phyloP scores from a whole-genome alignment of 2,113 vertebrate genomes.

The Rhinoptilus africanus region DNA sequence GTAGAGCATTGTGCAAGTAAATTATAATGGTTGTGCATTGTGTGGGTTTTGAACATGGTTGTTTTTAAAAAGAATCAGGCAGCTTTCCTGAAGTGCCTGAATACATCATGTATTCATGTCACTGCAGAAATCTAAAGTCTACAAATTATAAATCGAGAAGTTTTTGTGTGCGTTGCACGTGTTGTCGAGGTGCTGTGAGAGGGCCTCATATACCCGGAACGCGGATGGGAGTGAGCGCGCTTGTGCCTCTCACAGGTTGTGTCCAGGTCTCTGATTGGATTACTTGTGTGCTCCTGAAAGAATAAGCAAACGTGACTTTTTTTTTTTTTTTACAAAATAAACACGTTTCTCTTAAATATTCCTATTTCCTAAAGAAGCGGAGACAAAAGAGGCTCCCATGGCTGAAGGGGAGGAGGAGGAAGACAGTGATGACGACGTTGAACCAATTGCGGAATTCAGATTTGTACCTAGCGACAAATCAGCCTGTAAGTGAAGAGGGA shows the following conservation, averaged over 20 bases:
- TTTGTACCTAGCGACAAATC: constrained; percentile 91
- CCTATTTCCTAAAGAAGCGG: constrained; percentile 66
- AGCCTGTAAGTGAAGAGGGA: constrained; percentile 80
- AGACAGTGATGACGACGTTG: constrained; percentile 75
- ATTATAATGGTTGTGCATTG: rapidly evolving
- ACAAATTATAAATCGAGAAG: background rate
- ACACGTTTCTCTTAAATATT: background rate
- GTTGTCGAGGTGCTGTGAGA: background rate
- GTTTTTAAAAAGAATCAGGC: background rate
- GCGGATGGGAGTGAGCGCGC: background rate
- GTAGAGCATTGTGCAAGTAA: background rate
- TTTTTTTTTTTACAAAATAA: background rate
- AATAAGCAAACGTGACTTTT: background rate
- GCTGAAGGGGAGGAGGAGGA: constrained; percentile 72
- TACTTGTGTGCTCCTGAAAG: background rate
- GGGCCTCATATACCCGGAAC: rapidly evolving
- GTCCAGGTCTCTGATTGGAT: background rate
- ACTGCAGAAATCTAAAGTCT: background rate
- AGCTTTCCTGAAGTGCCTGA: background rate
- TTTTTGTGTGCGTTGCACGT: rapidly evolving
- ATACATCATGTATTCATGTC: background rate
- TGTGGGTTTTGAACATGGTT: rapidly evolving
- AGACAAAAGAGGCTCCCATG: constrained; percentile 79
- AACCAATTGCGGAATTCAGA: constrained; percentile 88
- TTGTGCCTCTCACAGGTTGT: background rate